Evolutionary conservation across 2,113 vertebrate genomes (phyloP).

Genomic region (Anthoscopus minutus): DNA sequence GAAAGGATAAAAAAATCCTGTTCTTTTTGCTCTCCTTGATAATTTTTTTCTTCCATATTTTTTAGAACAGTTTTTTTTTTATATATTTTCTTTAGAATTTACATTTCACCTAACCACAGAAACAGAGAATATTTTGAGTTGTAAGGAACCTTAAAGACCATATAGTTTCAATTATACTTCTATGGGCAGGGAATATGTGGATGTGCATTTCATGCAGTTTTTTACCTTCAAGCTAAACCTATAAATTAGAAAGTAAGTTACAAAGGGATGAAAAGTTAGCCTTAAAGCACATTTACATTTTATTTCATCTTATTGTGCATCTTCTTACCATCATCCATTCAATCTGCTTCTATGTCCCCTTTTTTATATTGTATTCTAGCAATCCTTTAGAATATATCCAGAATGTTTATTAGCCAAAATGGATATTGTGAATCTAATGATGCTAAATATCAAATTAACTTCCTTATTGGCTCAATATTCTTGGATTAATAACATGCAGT

Average conservation of each 20-base stretch:
- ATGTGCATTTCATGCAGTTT: background rate
- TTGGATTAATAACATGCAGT: background rate
- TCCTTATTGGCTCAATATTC: background rate
- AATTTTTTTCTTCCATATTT: background rate
- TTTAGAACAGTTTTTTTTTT: background rate
- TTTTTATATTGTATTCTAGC: background rate
- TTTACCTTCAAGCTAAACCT: background rate
- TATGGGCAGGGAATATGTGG: background rate
- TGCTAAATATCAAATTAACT: background rate
- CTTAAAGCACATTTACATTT: background rate
- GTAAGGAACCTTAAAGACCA: background rate
- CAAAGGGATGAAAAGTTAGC: background rate
- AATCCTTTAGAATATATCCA: background rate
- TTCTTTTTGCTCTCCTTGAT: background rate
- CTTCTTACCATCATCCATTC: background rate
- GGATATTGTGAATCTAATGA: background rate
- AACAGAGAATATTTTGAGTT: background rate
- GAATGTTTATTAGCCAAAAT: background rate
- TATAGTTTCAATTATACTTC: background rate
- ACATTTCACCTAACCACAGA: background rate
- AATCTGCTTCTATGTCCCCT: background rate
- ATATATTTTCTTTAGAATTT: background rate
- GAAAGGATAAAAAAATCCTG: background rate
- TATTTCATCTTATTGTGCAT: background rate
- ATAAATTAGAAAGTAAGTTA: background rate